phyloP scores from a whole-genome alignment of 1,140 invertebrate genomes.

The Zeugodacus cucurbitae region DNA sequence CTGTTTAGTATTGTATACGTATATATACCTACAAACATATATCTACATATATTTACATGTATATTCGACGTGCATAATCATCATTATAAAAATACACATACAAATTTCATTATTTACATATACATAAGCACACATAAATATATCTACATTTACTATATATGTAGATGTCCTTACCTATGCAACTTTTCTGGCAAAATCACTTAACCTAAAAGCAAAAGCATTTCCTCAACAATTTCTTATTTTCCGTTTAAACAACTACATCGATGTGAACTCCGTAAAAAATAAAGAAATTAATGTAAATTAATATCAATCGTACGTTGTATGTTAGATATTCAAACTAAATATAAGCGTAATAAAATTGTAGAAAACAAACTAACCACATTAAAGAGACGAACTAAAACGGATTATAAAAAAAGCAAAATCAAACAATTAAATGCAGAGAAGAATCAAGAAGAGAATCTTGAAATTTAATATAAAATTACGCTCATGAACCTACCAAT shows the following conservation, averaged over 20 bases:
- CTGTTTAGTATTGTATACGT: neutral
- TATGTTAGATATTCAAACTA: conserved; percentile 7
- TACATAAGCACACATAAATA: neutral
- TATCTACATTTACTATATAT: neutral
- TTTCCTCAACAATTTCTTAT: neutral
- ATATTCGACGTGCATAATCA: neutral
- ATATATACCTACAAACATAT: conserved; percentile 8
- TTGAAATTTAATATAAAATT: neutral
- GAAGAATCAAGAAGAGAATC: neutral
- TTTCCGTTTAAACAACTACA: neutral
- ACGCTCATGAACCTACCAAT: conserved; percentile 12
- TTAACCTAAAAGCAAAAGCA: neutral
- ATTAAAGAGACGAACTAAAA: neutral
- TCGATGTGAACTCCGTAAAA: neutral
- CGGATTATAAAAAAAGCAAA: neutral
- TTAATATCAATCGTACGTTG: neutral
- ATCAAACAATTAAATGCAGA: neutral
- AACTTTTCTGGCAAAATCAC: neutral
- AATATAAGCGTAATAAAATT: conserved; percentile 27
- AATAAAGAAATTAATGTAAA: neutral
- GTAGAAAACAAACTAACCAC: neutral
- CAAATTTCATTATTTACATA: neutral
- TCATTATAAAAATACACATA: neutral
- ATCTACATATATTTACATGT: neutral
- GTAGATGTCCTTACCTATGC: neutral